phyloP scores from a whole-genome alignment of 23 tunicate genomes.

The Ciona savignyi region DNA sequence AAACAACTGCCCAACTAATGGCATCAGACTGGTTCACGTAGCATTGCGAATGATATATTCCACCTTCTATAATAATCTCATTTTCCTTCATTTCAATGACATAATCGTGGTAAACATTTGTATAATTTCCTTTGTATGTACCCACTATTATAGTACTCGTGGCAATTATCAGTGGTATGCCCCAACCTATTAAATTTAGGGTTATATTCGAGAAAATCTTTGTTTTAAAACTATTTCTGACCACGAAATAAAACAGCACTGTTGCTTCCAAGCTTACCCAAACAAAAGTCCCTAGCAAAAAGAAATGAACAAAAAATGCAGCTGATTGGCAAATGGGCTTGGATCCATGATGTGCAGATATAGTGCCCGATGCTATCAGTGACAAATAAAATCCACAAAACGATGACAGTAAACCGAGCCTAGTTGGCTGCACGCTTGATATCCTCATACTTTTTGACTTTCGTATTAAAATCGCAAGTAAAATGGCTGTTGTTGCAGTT shows the following conservation, averaged over 20 bases:
- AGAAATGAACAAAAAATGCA: conserved; percentile 14
- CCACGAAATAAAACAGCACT: conserved; percentile 9
- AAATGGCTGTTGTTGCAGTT: neutral
- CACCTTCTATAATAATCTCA: neutral
- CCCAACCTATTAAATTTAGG: conserved; percentile 23
- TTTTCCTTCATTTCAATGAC: neutral
- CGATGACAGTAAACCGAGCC: neutral
- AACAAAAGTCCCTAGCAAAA: conserved; percentile 20
- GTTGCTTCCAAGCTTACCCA: conserved; percentile 45
- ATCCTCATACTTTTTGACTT: neutral
- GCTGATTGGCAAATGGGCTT: conserved; percentile 1
- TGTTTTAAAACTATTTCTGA: conserved; percentile 6
- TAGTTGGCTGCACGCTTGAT: neutral
- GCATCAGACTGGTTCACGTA: neutral
- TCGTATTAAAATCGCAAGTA: neutral
- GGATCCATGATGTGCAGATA: neutral
- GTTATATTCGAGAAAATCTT: conserved; percentile 1
- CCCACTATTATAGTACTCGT: conserved; percentile 12
- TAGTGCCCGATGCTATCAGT: neutral
- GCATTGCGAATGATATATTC: neutral
- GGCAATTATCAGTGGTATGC: conserved; percentile 10
- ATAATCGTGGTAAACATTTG: neutral
- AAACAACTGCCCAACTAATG: neutral
- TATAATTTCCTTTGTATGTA: neutral
- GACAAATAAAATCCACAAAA: conserved; percentile 2